These are phyloP conservation scores for Hippocampus zosterae DNA, from an alignment of 2,113 vertebrate genomes.

Conservation along the genomic window DNA sequence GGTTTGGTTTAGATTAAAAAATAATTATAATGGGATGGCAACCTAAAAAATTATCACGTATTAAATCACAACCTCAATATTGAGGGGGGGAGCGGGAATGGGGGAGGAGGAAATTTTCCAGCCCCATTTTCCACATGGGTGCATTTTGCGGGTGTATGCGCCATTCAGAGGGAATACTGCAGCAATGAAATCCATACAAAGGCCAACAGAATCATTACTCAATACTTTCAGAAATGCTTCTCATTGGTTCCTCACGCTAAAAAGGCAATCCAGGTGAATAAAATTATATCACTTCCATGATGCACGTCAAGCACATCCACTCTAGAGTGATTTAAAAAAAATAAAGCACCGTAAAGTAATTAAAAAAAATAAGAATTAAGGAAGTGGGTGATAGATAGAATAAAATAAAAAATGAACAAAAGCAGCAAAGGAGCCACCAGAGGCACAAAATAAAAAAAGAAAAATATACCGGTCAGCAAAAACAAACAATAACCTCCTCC, in stretches of 20 bases:
- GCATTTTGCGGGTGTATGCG: not conserved
- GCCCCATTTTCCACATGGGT: no score
- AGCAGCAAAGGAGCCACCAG: conserved; percentile 45
- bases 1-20: no score
- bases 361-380: conserved; percentile 31
- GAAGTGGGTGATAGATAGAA: conserved; percentile 17
- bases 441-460: conserved; percentile 54
- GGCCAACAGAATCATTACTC: not conserved
- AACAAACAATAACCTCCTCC: conserved; percentile 41
- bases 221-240: not conserved
- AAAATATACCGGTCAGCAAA: conserved; percentile 46
- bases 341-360: conserved; percentile 27
- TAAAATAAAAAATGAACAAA: conserved; percentile 23
- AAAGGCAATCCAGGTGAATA: conserved; percentile 70
- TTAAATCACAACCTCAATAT: no score
- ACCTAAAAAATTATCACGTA: no score
- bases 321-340: conserved; percentile 18
- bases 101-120: no score
- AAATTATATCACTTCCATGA: conserved; percentile 17
- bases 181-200: conserved; percentile 21
- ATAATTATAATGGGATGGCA: no score
- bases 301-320: conserved; percentile 14
- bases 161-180: conserved; percentile 4
- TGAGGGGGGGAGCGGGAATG: no score
- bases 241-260: conserved; percentile 11